Evolutionary conservation across 2,888 invertebrate species (phyloP), one percentile per base, ranked within the genome.

Genomic region (Drosophila kuntzei): DNA sequence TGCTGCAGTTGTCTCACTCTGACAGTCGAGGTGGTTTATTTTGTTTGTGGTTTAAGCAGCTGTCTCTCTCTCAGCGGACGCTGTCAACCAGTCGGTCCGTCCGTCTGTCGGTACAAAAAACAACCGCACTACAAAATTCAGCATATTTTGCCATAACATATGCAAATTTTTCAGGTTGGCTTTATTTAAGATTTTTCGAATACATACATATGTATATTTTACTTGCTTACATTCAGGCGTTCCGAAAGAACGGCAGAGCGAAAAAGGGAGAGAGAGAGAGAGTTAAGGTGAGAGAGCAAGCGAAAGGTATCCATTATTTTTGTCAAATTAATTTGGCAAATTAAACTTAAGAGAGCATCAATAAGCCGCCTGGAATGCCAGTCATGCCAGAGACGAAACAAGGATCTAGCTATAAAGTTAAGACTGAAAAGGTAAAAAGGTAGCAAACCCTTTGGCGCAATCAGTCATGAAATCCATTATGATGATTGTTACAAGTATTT

Each of bases 311-410:
- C 25, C 22, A 51, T 53, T 63, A 60, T 41, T 51, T 66, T 63
- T 70, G 49, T 50, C 44, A 81, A 83, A 87, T 85, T 82, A 87
- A 87, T 82, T 83, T 87, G 71, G 47, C 69, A 83, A 83, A 82
- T 75, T 72, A 62, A 73, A 81, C 55, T 54, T 47, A 37, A 37
- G 20, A 37, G 44, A 41, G 57, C 51, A 32, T 59, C 64, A 76
- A 66, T 75, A 76, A 68, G 60, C 51, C 25, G 27, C 11, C 11
- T 36, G 61, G 64, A 73, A 73, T 74, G 61, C 60, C 51, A 62
- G 72, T 47, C 61, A 77, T 61, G 49, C 53, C 57, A 39, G 18
- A 8, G 41, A 3, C 16, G 9, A 47, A 25, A 14, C 14, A 76
- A 41, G 43, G 29, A 64, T 61, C 32, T 27, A 14, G 44, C 12